Base-by-base conservation (phyloP, 1,140 invertebrate species). In the Uloborus diversus region DNA sequence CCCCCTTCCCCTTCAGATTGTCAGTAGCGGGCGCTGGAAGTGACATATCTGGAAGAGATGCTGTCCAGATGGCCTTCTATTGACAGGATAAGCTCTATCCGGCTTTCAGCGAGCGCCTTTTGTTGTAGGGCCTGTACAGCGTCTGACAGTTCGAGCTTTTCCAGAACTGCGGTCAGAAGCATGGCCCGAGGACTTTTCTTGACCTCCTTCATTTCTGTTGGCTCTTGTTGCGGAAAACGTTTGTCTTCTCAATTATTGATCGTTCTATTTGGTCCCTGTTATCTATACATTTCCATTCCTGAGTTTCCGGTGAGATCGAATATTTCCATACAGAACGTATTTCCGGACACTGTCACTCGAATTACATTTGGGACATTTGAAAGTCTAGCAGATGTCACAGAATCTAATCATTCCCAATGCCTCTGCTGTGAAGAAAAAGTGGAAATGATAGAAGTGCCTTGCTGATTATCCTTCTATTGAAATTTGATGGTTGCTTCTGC, bases 41-140 rank as follows among this genome's bases (percentile, higher is more conserved):
- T 75, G 71, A 75, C 71, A 64, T 53, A 35, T 51, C 56, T 28
- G 66, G 33, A 47, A n/a, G 49, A 73, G 53, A 75, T 64, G 42
- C 71, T 75, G 71, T 75, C 71, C 71, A 75, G 57, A 75, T 75
- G 71, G 33, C 59, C 14, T 20, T 75, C 42, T 64, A 75, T 51
- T 75, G 71, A 75, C 71, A 64, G 37, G 69, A 73, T 73, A 73
- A 73, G 69, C 69, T 61, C 69, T 73, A 28, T 56, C 53, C 57
- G 25, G 30, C 69, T 73, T 73, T 73, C 69, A 73, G 28, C 69
- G 28, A 23, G 56, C 30, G 42, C 51, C 61, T 73, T 73, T 53
- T 73, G 59, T 23, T 47, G 53, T 37, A n/a, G n/a, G n/a, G n/a
- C n/a, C n/a, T n/a, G 11, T 27, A 61, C 35, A 33, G 69, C 32